These are phyloP conservation scores for Zaprionus capensis DNA, from an alignment of 1,140 invertebrate genomes.

Conservation along the genomic window DNA sequence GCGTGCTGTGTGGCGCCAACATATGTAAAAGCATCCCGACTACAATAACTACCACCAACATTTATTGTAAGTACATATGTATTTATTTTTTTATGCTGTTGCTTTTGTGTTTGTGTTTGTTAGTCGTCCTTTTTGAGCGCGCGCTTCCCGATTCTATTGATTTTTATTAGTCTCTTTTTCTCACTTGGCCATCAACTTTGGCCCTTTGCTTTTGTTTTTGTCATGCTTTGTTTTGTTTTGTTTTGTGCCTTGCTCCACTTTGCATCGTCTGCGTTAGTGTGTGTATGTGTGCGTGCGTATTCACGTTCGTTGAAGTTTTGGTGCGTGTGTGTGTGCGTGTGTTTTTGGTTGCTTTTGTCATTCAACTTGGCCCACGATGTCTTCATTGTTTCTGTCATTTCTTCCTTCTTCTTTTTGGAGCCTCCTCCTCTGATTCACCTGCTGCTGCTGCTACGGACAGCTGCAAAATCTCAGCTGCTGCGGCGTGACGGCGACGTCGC, in stretches of 20 bases:
- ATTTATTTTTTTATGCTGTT: conserved; percentile 47
- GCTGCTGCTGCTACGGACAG: conserved; percentile 34
- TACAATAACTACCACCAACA: conserved; percentile 31
- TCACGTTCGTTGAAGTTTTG: neutral
- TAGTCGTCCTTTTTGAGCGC: conserved; percentile 33
- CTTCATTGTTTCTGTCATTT: conserved; percentile 36
- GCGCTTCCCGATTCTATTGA: conserved; percentile 43
- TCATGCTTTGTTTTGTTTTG: conserved; percentile 41
- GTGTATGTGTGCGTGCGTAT: neutral
- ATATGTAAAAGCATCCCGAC: conserved; percentile 59
- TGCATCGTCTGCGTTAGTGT: conserved; percentile 14
- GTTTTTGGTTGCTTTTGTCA: conserved; percentile 41
- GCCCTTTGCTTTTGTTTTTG: conserved; percentile 21
- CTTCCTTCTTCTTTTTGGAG: conserved; percentile 11
- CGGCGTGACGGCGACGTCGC: conserved; percentile 2
- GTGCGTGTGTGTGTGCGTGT: conserved; percentile 3
- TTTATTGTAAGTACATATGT: conserved; percentile 62
- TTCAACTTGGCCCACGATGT: conserved; percentile 43
- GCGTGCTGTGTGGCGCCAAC: conserved; percentile 61
- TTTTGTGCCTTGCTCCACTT: conserved; percentile 48
- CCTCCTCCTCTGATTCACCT: conserved; percentile 40
- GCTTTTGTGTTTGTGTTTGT: conserved; percentile 17
- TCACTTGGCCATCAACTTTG: conserved; percentile 45
- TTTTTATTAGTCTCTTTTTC: conserved; percentile 32
- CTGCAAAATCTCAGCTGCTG: conserved; percentile 53